These are phyloP conservation scores for Myripristis jacobus DNA, from an alignment of 2,797 vertebrate genomes.

Conservation along the genomic window DNA sequence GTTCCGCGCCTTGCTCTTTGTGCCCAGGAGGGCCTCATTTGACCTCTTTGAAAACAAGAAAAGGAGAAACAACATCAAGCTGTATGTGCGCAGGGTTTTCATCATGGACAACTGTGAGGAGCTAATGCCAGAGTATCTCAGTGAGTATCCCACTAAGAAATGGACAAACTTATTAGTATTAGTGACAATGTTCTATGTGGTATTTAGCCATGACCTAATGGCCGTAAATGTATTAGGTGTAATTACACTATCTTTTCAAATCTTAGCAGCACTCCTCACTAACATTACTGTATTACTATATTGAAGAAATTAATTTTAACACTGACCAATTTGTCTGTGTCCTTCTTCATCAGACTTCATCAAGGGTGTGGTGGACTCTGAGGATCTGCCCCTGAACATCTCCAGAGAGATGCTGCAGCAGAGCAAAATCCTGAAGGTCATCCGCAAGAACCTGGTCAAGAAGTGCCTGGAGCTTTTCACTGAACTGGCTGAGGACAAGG, in stretches of 20 bases:
- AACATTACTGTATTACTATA: background rate
- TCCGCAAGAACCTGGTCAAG: conserved; percentile 97
- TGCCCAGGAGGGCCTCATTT: conserved; percentile 90
- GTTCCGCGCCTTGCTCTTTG: conserved; percentile 92
- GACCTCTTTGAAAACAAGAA: conserved; percentile 95
- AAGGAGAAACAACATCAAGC: conserved; percentile 95
- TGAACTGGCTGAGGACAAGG: conserved; percentile 91
- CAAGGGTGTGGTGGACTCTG: conserved; percentile 94
- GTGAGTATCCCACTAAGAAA: conserved; percentile 81
- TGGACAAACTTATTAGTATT: background rate
- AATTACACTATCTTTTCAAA: background rate
- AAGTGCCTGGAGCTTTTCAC: conserved; percentile 95
- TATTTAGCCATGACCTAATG: background rate
- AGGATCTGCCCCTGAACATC: conserved; percentile 95
- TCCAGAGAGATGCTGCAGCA: conserved; percentile 98
- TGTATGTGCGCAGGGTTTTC: conserved; percentile 96
- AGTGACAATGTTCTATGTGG: background rate
- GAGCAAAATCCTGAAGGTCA: conserved; percentile 98
- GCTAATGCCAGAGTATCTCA: conserved; percentile 95
- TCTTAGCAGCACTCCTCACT: background rate
- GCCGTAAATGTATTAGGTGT: no score
- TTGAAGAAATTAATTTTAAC: background rate
- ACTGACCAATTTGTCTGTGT: conserved; percentile 13
- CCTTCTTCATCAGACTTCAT: conserved; percentile 86
- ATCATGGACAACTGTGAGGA: conserved; percentile 99